A percentile compares a stretch with the other conserved stretches of the same genome.
phyloP scores from a whole-genome alignment of 2,113 vertebrate species.

The Sylvicapra grimmia region DNA sequence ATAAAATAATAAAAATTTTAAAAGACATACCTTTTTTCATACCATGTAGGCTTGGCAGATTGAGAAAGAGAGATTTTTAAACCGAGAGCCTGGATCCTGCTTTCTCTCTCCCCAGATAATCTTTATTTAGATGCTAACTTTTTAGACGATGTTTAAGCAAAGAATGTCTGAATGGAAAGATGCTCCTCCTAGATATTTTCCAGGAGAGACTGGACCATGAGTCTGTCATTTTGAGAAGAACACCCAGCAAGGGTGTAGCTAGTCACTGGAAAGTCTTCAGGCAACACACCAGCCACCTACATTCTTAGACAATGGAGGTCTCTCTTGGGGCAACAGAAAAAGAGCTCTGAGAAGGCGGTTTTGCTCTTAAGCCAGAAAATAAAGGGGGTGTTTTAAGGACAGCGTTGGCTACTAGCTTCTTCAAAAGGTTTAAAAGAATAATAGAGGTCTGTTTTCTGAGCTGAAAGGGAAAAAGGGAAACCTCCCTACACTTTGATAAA shows the following conservation, averaged over 20 bases:
- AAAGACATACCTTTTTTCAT: background rate
- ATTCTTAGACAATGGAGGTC: background rate
- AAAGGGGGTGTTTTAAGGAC: background rate
- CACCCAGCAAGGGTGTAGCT: rapidly evolving
- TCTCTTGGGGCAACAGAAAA: background rate
- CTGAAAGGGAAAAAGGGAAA: background rate
- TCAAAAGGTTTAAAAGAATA: background rate
- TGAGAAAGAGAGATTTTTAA: rapidly evolving
- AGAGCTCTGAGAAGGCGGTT: background rate
- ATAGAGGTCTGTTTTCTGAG: background rate
- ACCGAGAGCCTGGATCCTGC: background rate
- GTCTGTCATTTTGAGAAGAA: background rate
- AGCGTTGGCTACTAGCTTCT: background rate
- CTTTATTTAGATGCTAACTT: background rate
- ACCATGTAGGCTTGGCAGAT: background rate
- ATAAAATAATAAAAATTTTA: background rate
- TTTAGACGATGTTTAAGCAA: background rate
- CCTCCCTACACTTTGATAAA: background rate
- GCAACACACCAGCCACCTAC: background rate
- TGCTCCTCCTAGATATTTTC: background rate
- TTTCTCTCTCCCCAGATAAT: background rate
- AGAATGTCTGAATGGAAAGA: background rate
- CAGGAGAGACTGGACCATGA: rapidly evolving
- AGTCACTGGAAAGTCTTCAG: background rate
- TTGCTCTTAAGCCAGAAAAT: background rate